Conservation (phyloP, 2,113 vertebrate genomes). For the Platanista minor region DNA sequence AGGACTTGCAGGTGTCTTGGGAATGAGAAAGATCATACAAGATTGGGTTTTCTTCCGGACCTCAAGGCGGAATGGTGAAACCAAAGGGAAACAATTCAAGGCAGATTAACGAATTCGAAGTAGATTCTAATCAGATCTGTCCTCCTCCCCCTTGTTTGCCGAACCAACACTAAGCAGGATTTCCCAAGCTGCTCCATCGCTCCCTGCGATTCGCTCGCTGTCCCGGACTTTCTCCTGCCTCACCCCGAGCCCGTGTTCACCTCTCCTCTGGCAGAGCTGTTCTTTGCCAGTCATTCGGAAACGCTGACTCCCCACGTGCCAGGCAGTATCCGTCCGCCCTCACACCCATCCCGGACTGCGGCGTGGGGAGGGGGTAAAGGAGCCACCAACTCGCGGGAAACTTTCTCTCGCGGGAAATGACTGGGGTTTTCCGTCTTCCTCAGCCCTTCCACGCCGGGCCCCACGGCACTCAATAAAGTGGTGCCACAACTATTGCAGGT, state of each 20-base stretch:
- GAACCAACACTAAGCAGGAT: slow-evolving; percentile 34
- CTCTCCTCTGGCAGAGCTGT: slow-evolving; percentile 49
- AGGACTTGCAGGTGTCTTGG: neutral
- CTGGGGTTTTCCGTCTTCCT: slow-evolving; percentile 2
- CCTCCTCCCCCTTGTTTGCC: neutral
- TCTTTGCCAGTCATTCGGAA: slow-evolving; percentile 66
- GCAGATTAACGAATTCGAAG: neutral
- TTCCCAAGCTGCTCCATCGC: slow-evolving; percentile 46
- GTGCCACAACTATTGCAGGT: neutral
- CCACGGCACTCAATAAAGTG: neutral
- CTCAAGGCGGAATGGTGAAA: neutral
- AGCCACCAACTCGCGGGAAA: slow-evolving; percentile 57
- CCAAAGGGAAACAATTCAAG: neutral
- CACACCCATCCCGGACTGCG: slow-evolving; percentile 52
- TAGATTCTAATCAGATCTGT: neutral
- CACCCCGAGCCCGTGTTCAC: slow-evolving; percentile 53
- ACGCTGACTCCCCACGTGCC: neutral
- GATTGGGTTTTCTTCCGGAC: slow-evolving; percentile 15
- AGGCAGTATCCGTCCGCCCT: slow-evolving; percentile 41
- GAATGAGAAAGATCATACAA: neutral
- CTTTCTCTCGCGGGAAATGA: slow-evolving; percentile 52
- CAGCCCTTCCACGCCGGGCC: neutral
- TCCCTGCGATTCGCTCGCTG: slow-evolving; percentile 26
- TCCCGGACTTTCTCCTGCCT: slow-evolving; percentile 59
- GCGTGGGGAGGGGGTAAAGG: neutral